Percentiles rank a stretch among this genome's conserved stretches.
Evolutionary conservation across 2,797 vertebrate species (phyloP).

Genomic region (Falco columbarius): DNA sequence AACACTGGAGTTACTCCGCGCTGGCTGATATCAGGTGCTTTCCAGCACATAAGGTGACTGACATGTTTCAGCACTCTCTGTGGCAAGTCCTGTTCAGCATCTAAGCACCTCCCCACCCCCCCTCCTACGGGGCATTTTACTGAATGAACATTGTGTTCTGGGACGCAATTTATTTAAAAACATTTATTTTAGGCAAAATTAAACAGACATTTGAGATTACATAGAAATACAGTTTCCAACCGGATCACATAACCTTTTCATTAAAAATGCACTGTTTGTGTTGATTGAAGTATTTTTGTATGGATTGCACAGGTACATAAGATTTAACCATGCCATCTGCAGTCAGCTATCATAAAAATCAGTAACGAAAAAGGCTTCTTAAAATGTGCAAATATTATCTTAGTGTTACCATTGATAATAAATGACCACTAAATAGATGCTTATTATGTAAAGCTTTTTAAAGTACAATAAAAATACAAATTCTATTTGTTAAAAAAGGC

Average conservation of each 20-base stretch:
- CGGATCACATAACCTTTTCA: conserved; percentile 55
- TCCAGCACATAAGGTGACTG: background rate
- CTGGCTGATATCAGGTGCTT: background rate
- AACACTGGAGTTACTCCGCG: background rate
- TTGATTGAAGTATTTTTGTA: conserved; percentile 47
- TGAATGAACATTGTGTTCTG: conserved; percentile 44
- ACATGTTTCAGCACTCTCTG: background rate
- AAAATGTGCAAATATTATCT: conserved; percentile 78
- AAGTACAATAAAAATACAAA: conserved; percentile 86
- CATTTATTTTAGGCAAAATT: conserved; percentile 81
- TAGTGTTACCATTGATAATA: conserved; percentile 76
- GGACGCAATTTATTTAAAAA: conserved; percentile 75
- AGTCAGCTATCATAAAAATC: conserved; percentile 75
- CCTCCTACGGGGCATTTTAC: background rate
- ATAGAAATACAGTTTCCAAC: conserved; percentile 79
- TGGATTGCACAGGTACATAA: conserved; percentile 47
- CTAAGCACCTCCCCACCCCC: background rate
- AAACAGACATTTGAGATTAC: conserved; percentile 78
- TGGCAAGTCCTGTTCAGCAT: background rate
- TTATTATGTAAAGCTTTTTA: conserved; percentile 80
- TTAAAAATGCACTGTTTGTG: conserved; percentile 74
- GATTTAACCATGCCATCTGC: conserved; percentile 71
- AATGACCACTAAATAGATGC: conserved; percentile 79
- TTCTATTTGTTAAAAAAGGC: conserved; percentile 83
- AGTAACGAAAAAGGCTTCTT: conserved; percentile 68